Evolutionary conservation across 2,888 invertebrate genomes (phyloP).

Genomic region (Acanthoscelides obtectus): DNA sequence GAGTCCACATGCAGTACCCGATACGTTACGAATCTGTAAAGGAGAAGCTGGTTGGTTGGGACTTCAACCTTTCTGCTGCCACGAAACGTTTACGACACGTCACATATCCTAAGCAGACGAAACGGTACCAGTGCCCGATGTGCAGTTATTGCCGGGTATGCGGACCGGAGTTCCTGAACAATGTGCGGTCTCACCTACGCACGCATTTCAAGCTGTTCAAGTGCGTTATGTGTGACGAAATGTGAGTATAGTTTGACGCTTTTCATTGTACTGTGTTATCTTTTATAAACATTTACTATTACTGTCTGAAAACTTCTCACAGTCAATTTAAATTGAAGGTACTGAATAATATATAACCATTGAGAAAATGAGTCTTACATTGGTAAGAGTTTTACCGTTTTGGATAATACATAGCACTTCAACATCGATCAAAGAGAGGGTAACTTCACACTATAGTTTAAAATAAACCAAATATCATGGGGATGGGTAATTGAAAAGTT

Average conservation of each 20-base stretch:
- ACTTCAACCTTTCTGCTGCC: neutral
- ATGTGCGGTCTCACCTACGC: slow-evolving; percentile 45
- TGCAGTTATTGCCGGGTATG: slow-evolving; percentile 40
- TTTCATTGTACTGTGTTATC: too few relatives aligned
- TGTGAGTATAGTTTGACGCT: slow-evolving; percentile 6
- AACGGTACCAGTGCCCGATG: slow-evolving; percentile 43
- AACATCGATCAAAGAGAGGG: too few relatives aligned
- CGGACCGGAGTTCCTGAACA: slow-evolving; percentile 25
- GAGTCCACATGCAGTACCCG: slow-evolving; percentile 32
- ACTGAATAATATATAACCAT: too few relatives aligned
- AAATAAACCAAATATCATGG: too few relatives aligned
- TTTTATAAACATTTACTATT: too few relatives aligned
- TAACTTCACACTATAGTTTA: too few relatives aligned
- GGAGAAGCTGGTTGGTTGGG: slow-evolving; percentile 28
- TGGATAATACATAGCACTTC: too few relatives aligned
- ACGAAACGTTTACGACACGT: slow-evolving; percentile 2
- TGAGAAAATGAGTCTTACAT: too few relatives aligned
- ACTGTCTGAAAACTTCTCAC: too few relatives aligned
- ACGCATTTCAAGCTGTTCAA: slow-evolving; percentile 45
- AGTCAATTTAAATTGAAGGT: too few relatives aligned
- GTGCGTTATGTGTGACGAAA: slow-evolving; percentile 44
- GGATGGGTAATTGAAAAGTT: too few relatives aligned
- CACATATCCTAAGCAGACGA: slow-evolving; percentile 10
- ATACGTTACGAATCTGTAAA: slow-evolving; percentile 33
- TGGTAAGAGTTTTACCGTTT: too few relatives aligned